These are phyloP conservation scores for Burhinus bistriatus DNA, from an alignment of 2,113 vertebrate species.

Conservation along the genomic window DNA sequence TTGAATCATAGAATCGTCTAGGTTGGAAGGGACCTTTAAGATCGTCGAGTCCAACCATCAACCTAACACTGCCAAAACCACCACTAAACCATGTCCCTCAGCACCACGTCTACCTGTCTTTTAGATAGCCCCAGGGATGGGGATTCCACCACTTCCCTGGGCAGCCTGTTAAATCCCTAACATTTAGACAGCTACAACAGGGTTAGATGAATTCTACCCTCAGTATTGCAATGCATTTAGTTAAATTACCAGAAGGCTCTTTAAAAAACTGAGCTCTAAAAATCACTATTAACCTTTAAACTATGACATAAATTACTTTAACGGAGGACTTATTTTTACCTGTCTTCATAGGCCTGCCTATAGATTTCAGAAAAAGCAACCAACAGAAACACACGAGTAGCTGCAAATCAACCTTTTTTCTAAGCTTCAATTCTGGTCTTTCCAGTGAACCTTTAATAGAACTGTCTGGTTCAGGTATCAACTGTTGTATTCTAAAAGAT, in stretches of 20 bases:
- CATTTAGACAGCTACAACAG: neutral
- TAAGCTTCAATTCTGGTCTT: neutral
- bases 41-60: too few species aligned
- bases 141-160: too few species aligned
- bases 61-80: too few species aligned
- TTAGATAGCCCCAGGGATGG: too few species aligned
- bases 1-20: neutral
- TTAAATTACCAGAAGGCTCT: neutral
- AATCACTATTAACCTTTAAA: constrained; percentile 16
- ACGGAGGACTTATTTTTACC: neutral
- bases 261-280: neutral
- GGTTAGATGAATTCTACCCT: neutral
- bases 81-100: too few species aligned
- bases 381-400: neutral
- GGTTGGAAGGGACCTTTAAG: too few species aligned
- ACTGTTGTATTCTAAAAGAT: neutral
- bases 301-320: neutral
- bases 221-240: neutral
- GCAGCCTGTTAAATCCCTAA: neutral
- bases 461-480: neutral
- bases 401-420: neutral
- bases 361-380: neutral
- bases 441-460: neutral
- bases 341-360: neutral
- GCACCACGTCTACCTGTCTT: too few species aligned